Evolutionary conservation across 2,113 vertebrate genomes (phyloP).

Genomic region (Martes martes): DNA sequence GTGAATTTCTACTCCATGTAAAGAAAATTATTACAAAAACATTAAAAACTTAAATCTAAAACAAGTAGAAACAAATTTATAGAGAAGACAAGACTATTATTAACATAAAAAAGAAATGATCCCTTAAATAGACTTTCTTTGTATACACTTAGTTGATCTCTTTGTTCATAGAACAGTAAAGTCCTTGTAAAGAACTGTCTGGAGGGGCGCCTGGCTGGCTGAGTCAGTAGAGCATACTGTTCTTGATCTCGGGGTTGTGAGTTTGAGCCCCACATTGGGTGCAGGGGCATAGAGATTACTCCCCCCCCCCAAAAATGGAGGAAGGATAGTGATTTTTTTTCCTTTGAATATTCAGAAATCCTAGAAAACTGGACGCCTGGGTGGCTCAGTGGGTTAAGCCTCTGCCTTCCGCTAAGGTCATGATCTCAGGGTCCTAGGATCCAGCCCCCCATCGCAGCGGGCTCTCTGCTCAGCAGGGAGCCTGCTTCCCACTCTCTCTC

Average conservation of each 20-base stretch:
- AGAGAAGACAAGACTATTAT: not conserved
- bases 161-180: constrained; percentile 30
- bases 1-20: constrained; percentile 9
- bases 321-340: not conserved
- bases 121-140: constrained; percentile 11
- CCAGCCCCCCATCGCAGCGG: too few relatives aligned
- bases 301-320: not conserved
- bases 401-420: too few relatives aligned
- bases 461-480: too few relatives aligned
- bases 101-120: constrained; percentile 1
- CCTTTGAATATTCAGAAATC: not conserved
- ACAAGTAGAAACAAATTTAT: constrained; percentile 18
- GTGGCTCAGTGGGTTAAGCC: too few relatives aligned
- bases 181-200: not conserved
- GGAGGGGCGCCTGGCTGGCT: not conserved
- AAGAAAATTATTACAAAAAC: not conserved
- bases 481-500: too few relatives aligned
- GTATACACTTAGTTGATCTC: not conserved
- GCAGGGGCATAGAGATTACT: not conserved
- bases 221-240: not conserved
- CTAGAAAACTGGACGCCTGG: not conserved
- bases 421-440: too few relatives aligned
- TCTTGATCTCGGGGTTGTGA: not conserved
- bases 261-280: not conserved
- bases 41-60: constrained; percentile 19